Base-by-base conservation (phyloP, 2,113 vertebrate genomes). In the Cariama cristata region DNA sequence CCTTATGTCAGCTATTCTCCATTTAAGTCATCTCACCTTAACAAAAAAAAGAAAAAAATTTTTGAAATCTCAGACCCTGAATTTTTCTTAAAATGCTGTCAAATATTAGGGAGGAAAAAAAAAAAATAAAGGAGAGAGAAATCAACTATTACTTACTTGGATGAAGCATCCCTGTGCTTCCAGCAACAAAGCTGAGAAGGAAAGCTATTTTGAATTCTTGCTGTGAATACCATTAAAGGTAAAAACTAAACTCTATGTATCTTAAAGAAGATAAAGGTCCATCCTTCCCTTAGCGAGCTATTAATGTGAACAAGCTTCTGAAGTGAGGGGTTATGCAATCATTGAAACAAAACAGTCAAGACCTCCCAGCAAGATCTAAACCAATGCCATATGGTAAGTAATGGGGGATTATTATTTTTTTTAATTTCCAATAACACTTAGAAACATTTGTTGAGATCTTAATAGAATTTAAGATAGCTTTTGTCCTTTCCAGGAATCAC, bases 361-460 rank as follows among this genome's bases (percentile, higher is more conserved):
- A 89, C 52, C 84, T 89, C 93, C 77, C 74, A 90, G 79, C 26
- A 87, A 88, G 88, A 87, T 47, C 85, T 90, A 95, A 87, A 95
- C 11, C 64, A 93, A n/a, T 44, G 56, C 59, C 77, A 93, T 77
- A 71, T 62, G 73, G 55, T 67, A 85, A 91, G 42, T 74, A 93
- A 91, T 4, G 0, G 38, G 45, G 5, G 6, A 11, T 38, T 17
- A 13, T 33, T 14, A 19, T 30, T 27, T 16, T 53, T 47, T 83
- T 67, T 30, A 12, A 79, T 75, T 90, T 79, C 88, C 56, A 63
- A 69, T 67, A 85, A 95, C 53, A 72, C 53, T 88, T 60, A 60
- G 15, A 94, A 75, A 28, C 32, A 72, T 76, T 85, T 93, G 67
- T 76, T 90, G 63, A 63, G 12, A 30, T 73, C 79, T 79, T 77